Base-by-base conservation (phyloP, 2,113 vertebrate genomes). In the Gasterosteus aculeatus region DNA sequence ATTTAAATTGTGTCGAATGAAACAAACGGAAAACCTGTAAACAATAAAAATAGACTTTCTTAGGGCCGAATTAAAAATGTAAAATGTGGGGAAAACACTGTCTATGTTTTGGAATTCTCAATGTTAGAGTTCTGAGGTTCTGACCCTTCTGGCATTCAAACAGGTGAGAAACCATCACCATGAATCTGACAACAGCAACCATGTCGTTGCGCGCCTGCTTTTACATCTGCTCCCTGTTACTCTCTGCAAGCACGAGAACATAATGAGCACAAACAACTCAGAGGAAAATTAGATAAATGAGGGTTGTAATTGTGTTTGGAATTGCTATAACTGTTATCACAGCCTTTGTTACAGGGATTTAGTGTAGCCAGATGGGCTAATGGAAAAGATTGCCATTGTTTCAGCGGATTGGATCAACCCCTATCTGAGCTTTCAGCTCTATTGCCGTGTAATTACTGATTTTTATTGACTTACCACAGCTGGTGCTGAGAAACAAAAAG, bases 261-360 rank as follows among this genome's bases (percentile, higher is more conserved):
- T 74, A 85, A 91, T 77, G 81, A 84, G 79, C 83, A 79, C 84
- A 84, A 89, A 87, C 84, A 88, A 74, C 78, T 87, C 76, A 64
- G 58, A 85, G 81, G 67, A 75, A 88, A 88, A 81, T 79, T 39
- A 87, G 86, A 91, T 85, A 84, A 88, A 87, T 85, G 82, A 88
- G 78, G 61, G 74, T 78, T 75, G 66, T 89, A 88, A 89, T 91
- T 89, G 82, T 86, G 82, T 88, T 88, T 88, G 75, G 84, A 88
- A 85, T 88, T 85, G 85, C 82, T 88, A 85, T 85, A 89, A 84
- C 78, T 85, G 82, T 87, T 85, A 88, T 86, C 80, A 76, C 73
- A 64, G 68, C 64, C 72, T 69, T 85, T 86, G 87, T 89, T 19
- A 31, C 65, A 41, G 68, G 78, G 74, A 74, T 85, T 86, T 82